Conservation (phyloP, 2,888 invertebrate species). For the Melinopterus prodromus region DNA sequence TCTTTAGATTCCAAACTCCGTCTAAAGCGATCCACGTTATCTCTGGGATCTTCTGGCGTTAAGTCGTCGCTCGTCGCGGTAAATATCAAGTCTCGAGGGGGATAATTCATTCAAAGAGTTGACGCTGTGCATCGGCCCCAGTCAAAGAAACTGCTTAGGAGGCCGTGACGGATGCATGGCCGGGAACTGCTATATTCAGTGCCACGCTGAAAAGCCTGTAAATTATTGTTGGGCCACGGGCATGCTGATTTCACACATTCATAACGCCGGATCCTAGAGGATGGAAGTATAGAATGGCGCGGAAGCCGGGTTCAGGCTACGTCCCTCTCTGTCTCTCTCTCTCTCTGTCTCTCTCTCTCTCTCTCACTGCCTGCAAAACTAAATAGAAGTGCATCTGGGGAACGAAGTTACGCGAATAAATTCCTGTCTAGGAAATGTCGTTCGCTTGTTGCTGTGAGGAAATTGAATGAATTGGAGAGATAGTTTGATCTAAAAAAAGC, state of each 20-base stretch:
- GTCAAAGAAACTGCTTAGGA: conserved; percentile 4
- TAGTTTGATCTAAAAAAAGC: too few species aligned
- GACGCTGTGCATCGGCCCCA: not conserved
- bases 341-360: too few species aligned
- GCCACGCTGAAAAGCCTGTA: not conserved
- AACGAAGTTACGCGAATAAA: too few species aligned
- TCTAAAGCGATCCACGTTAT: not conserved
- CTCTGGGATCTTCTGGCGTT: not conserved
- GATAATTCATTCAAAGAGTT: not conserved
- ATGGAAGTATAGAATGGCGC: not conserved
- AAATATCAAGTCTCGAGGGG: not conserved
- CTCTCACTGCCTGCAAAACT: too few species aligned
- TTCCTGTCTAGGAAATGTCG: too few species aligned
- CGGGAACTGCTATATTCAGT: not conserved
- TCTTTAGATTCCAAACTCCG: not conserved
- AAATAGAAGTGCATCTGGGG: too few species aligned
- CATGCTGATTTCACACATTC: not conserved
- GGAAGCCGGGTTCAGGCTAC: not conserved
- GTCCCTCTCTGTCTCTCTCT: too few species aligned
- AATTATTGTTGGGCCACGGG: conserved; percentile 4
- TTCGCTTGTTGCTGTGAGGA: too few species aligned
- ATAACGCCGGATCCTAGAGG: not conserved
- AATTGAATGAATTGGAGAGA: too few species aligned
- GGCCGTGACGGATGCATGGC: not conserved
- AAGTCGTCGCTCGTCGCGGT: not conserved